Conservation (phyloP, 2,113 vertebrate genomes). For the Rhea americana region DNA sequence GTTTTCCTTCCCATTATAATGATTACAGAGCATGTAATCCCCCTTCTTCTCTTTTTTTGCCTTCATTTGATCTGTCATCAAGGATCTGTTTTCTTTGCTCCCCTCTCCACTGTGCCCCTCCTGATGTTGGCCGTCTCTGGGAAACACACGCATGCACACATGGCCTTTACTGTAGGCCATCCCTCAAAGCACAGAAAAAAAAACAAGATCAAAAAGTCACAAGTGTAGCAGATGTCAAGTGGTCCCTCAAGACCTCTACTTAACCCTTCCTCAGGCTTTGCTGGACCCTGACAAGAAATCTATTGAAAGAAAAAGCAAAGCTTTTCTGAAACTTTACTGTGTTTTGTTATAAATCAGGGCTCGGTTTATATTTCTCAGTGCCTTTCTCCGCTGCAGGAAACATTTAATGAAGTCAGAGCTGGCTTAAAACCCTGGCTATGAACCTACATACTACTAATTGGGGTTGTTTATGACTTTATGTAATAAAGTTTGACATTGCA, state of each 20-base stretch:
- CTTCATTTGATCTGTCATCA: constrained; percentile 81
- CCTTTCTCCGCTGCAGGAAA: constrained; percentile 33
- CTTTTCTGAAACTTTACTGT: constrained; percentile 46
- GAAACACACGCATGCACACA: constrained; percentile 27
- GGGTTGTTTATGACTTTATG: constrained; percentile 63
- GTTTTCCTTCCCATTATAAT: constrained; percentile 75
- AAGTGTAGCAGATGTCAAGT: constrained; percentile 85
- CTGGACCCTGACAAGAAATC: constrained; percentile 71
- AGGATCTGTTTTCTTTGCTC: constrained; percentile 73
- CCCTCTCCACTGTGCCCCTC: background rate
- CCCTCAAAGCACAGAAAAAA: constrained; percentile 65
- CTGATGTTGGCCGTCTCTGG: background rate
- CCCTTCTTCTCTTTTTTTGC: constrained; percentile 55
- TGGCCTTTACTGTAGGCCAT: constrained; percentile 64
- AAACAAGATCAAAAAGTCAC: constrained; percentile 79
- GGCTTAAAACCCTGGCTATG: constrained; percentile 41
- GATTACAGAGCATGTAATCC: constrained; percentile 73
- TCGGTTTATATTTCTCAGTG: constrained; percentile 22
- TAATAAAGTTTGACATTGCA: constrained; percentile 69
- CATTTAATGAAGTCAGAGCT: constrained; percentile 41
- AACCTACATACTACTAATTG: constrained; percentile 62
- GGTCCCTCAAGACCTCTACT: constrained; percentile 78
- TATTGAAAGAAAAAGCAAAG: constrained; percentile 54
- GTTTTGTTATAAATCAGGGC: constrained; percentile 62
- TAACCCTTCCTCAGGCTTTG: constrained; percentile 76